Conservation (phyloP, 2,888 invertebrate species). For the Cepaea hortensis region DNA sequence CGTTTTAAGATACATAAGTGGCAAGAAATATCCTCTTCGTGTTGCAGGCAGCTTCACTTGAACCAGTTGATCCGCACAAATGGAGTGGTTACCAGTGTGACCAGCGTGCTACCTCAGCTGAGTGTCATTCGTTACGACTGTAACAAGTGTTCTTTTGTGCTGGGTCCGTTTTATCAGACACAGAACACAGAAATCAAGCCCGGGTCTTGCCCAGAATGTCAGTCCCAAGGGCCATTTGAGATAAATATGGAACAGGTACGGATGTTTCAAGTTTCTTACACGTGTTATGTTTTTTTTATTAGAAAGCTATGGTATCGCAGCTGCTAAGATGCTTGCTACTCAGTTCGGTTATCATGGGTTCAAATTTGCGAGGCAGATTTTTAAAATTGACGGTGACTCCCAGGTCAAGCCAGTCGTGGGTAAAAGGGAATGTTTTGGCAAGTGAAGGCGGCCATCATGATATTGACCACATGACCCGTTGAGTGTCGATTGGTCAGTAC, state of each 20-base stretch:
- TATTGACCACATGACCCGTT: too few relatives aligned
- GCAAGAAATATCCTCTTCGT: slow-evolving; percentile 17
- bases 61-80: slow-evolving; percentile 94
- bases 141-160: slow-evolving; percentile 92
- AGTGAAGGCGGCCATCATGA: too few relatives aligned
- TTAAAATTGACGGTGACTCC: too few relatives aligned
- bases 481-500: too few relatives aligned
- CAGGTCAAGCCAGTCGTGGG: too few relatives aligned
- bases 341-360: too few relatives aligned
- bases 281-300: neutral
- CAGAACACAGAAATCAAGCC: slow-evolving; percentile 96
- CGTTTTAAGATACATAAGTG: too few relatives aligned
- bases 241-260: slow-evolving; percentile 92
- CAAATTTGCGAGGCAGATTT: too few relatives aligned
- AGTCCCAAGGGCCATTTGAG: slow-evolving; percentile 95
- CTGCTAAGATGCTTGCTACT: too few relatives aligned
- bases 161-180: slow-evolving; percentile 96
- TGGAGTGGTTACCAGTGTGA: slow-evolving; percentile 97
- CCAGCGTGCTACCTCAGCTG: slow-evolving; percentile 91
- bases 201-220: slow-evolving; percentile 97
- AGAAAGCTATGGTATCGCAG: neutral
- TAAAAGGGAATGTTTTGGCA: too few relatives aligned
- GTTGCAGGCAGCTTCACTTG: slow-evolving; percentile 80
- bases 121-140: slow-evolving; percentile 98
- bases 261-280: neutral